Evolutionary conservation across 64 coral and sea anemone species (phyloP).

Genomic region (Montipora efflorescens): DNA sequence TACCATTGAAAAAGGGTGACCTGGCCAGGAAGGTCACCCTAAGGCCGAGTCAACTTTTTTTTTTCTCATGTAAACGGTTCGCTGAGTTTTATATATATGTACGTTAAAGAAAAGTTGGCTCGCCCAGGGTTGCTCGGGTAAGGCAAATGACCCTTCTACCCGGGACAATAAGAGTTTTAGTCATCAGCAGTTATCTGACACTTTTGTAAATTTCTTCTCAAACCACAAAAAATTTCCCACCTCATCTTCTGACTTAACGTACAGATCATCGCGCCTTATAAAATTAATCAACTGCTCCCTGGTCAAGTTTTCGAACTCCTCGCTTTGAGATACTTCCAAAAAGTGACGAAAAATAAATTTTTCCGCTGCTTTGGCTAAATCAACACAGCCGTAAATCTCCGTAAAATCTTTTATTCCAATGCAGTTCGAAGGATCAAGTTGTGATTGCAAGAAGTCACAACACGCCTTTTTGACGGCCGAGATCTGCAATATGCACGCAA

Average conservation of each 20-base stretch:
- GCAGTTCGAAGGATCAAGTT: conserved; percentile 77
- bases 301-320: conserved; percentile 62
- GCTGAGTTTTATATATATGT: too few relatives aligned
- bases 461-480: conserved; percentile 67
- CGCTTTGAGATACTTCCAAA: conserved; percentile 62
- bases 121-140: too few relatives aligned
- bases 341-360: conserved; percentile 76
- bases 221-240: background rate
- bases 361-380: conserved; percentile 51
- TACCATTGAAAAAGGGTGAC: too few relatives aligned
- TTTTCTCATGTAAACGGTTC: too few relatives aligned
- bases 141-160: too few relatives aligned
- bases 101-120: too few relatives aligned
- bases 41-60: too few relatives aligned
- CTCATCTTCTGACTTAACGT: conserved; percentile 83
- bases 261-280: conserved; percentile 62
- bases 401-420: conserved; percentile 74
- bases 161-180: too few relatives aligned
- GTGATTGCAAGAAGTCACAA: conserved; percentile 69
- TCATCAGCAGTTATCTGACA: too few relatives aligned
- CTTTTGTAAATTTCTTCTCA: too few relatives aligned
- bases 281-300: conserved; percentile 46
- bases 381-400: conserved; percentile 60
- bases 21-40: too few relatives aligned
- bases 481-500: conserved; percentile 69